phyloP scores from a whole-genome alignment of 1,140 invertebrate genomes.

The Lasioglossum albipes region DNA sequence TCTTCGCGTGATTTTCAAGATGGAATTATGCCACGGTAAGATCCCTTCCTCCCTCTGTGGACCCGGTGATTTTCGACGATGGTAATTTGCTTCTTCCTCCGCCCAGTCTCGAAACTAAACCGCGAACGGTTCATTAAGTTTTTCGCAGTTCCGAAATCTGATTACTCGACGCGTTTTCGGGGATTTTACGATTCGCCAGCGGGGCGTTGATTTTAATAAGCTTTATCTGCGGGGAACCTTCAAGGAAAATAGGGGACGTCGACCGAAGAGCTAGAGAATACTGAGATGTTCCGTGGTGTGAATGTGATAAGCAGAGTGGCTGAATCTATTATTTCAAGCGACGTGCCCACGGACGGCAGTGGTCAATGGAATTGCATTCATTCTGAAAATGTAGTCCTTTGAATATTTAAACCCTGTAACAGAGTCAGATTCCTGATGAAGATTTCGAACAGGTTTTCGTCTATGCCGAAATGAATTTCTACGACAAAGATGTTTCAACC shows the following conservation, averaged over 20 bases:
- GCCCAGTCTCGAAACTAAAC: not conserved
- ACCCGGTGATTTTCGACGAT: not conserved
- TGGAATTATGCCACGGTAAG: not conserved
- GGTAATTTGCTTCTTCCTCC: not conserved
- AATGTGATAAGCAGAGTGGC: too few species aligned
- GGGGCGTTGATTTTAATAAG: not conserved
- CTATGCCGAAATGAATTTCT: too few species aligned
- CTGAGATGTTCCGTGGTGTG: too few species aligned
- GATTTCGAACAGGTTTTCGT: too few species aligned
- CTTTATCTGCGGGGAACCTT: not conserved
- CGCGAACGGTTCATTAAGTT: constrained; percentile 13
- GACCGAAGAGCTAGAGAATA: not conserved
- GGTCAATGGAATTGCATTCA: too few species aligned
- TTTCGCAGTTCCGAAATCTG: not conserved
- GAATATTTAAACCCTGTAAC: too few species aligned
- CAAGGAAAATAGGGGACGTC: not conserved
- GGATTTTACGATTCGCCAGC: constrained; percentile 6
- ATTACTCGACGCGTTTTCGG: constrained; percentile 17
- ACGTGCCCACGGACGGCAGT: too few species aligned
- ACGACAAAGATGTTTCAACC: too few species aligned
- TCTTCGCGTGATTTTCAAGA: constrained; percentile 23
- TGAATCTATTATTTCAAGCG: too few species aligned
- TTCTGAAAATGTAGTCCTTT: too few species aligned
- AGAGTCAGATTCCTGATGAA: too few species aligned
- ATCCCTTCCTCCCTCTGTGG: not conserved